These are phyloP conservation scores for Globodera ellingtonae DNA, from an alignment of 1,140 invertebrate species.

Conservation along the genomic window DNA sequence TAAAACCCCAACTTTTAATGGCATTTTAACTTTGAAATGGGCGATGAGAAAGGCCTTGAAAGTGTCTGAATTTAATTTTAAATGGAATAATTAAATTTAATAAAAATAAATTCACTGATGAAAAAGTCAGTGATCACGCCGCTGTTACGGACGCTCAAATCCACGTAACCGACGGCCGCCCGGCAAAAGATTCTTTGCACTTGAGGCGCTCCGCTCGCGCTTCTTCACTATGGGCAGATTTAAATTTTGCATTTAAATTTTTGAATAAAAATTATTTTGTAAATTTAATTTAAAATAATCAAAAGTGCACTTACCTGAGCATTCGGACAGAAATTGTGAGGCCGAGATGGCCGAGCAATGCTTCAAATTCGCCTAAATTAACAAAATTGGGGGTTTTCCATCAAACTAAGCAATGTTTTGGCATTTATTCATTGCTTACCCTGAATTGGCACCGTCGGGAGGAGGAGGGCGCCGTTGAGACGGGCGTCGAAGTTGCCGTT, in stretches of 20 bases:
- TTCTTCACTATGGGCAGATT: constrained; percentile 57
- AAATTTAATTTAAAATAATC: no score
- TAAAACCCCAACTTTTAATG: neutral
- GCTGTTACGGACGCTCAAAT: constrained; percentile 64
- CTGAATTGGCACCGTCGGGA: constrained; percentile 62
- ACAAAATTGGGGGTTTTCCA: neutral
- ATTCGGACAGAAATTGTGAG: constrained; percentile 61
- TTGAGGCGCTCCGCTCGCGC: constrained; percentile 55
- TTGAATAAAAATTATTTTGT: no score
- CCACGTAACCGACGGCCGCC: constrained; percentile 63
- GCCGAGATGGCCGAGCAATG: constrained; percentile 59
- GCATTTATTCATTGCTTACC: constrained; percentile 24
- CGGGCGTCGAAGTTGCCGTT: constrained; percentile 61
- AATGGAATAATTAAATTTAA: neutral
- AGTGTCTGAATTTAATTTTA: constrained; percentile 18
- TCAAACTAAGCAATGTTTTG: neutral
- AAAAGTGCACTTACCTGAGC: constrained; percentile 49
- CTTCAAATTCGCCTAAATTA: constrained; percentile 50
- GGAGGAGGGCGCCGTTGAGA: constrained; percentile 56
- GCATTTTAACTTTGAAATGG: constrained; percentile 50
- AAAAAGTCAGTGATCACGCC: constrained; percentile 65
- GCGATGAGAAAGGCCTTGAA: constrained; percentile 61
- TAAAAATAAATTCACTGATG: constrained; percentile 51
- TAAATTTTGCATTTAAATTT: no score
- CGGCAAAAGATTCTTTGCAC: constrained; percentile 57